A percentile compares a stretch with the other conserved stretches of the same genome.
These are phyloP conservation scores for Onychomys leucogaster DNA, from an alignment of 2,797 vertebrate genomes.

Conservation along the genomic window DNA sequence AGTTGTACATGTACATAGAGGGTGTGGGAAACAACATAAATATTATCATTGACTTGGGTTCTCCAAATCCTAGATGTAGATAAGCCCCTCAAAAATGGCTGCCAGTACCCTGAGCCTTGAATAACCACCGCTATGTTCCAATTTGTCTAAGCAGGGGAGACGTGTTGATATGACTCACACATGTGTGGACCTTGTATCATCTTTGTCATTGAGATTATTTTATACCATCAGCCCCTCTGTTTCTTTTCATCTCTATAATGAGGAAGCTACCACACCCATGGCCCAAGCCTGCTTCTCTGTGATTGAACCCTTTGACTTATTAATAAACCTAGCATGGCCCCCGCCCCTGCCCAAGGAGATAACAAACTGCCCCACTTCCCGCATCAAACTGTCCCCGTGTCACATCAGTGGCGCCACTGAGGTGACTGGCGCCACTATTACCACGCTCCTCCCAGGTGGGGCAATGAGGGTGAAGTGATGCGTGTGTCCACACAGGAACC, in stretches of 20 bases:
- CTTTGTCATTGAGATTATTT: not conserved
- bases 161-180: not conserved
- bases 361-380: conserved; percentile 59
- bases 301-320: not conserved
- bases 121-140: not conserved
- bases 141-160: not conserved
- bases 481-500: conserved; percentile 73
- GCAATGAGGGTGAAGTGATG: conserved; percentile 61
- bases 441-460: conserved; percentile 6
- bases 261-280: not conserved
- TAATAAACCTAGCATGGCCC: conserved; percentile 24
- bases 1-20: not conserved
- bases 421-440: conserved; percentile 45
- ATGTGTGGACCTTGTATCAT: not conserved
- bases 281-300: not conserved
- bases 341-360: conserved; percentile 54
- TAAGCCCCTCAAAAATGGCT: not conserved
- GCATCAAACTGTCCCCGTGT: conserved; percentile 59
- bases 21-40: not conserved
- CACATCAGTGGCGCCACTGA: conserved; percentile 63
- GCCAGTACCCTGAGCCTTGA: not conserved
- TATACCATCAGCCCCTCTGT: not conserved
- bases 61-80: not conserved
- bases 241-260: not conserved
- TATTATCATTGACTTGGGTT: not conserved